Base-by-base conservation (phyloP, 2,113 vertebrate species). In the Aldabrachelys gigantea region DNA sequence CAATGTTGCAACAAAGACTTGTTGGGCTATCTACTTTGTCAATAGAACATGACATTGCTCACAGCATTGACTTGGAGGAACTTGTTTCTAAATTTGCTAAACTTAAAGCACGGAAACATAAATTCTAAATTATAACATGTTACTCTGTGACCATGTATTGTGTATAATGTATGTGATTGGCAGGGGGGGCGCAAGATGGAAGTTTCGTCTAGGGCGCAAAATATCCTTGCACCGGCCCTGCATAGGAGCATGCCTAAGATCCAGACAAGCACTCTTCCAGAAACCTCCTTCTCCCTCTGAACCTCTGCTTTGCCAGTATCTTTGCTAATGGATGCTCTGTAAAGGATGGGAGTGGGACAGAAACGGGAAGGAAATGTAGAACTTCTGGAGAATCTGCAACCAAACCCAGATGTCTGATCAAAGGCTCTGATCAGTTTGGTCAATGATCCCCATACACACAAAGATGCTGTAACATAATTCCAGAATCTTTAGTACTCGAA, bases 171-270 rank as follows among this genome's bases (percentile, higher is more conserved):
- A 41, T 41, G 41, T 41, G 41, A 41, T 41, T 41, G 41, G 41
- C 41, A 41, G 41, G 41, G 41, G 41, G 41, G 41, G 41, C 41
- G 41, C 41, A 41, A 41, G 41, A 41, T 41, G 41, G 41, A 41
- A 41, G 41, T 41, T 41, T 41, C 41, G 41, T 4, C 41, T 41
- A 41, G 3, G 41, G 41, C 4, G 41, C 41, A 41, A 41, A 41
- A 41, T 41, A 41, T 41, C 41, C 41, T 41, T 41, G 41, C 41
- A 41, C 41, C 41, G 41, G 41, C 41, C 41, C 41, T 41, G 41
- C 93, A 88, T 2, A 82, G 22, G 17, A 41, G 83, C 52, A 50
- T 83, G 47, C 83, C 89, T 94, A 90, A 91, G 80, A 93, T 94
- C 94, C 59, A 75, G 75, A n/a, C 21, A 78, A 91, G 44, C 47